Evolutionary conservation across 2,888 invertebrate genomes (phyloP).

Genomic region (Tachina grossa): DNA sequence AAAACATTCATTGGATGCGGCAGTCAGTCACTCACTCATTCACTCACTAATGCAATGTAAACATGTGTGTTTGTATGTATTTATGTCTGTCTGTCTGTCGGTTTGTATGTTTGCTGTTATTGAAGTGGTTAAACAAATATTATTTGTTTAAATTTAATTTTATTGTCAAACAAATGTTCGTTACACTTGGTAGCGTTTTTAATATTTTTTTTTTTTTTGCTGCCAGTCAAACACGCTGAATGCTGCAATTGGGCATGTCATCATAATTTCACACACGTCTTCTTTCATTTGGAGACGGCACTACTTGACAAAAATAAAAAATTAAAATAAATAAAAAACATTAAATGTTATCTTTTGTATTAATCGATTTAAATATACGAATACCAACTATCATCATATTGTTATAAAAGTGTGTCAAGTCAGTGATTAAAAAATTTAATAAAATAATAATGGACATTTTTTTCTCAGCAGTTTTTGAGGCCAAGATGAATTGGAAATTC

Average conservation of each 20-base stretch:
- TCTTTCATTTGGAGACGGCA: background rate
- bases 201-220: background rate
- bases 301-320: background rate
- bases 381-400: background rate
- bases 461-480: background rate
- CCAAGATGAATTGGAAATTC: background rate
- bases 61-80: too few relatives aligned
- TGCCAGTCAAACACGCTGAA: slow-evolving; percentile 22
- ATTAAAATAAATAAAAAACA: slow-evolving; percentile 11
- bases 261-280: slow-evolving; percentile 26
- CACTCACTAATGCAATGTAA: background rate
- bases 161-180: slow-evolving; percentile 32
- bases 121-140: slow-evolving; percentile 28
- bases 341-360: slow-evolving; percentile 44
- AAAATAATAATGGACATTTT: slow-evolving; percentile 2
- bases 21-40: slow-evolving; percentile 8
- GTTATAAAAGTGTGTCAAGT: background rate
- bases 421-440: background rate
- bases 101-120: slow-evolving; percentile 5
- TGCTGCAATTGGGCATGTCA: slow-evolving; percentile 61
- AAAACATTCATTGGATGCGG: background rate
- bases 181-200: slow-evolving; percentile 56
- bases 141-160: slow-evolving; percentile 21
- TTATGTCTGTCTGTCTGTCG: too few relatives aligned
- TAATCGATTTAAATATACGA: slow-evolving; percentile 19